Conservation (phyloP, 2,888 invertebrate genomes). For the Agonum fuliginosum region DNA sequence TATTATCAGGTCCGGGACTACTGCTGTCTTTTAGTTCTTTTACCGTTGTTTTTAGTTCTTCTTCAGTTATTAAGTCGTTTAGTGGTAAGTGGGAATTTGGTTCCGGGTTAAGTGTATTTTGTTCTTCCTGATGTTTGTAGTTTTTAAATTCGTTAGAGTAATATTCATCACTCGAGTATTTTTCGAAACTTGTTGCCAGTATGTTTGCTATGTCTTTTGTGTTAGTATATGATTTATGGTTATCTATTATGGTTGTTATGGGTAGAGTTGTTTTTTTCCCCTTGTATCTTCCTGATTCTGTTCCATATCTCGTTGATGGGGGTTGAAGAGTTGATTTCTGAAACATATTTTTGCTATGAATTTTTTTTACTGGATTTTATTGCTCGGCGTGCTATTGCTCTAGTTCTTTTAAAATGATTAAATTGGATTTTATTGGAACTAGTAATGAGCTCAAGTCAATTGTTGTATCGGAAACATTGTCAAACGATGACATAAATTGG, state of each 20-base stretch:
- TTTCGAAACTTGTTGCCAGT: background rate
- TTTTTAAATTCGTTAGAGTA: background rate
- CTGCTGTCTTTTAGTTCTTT: background rate
- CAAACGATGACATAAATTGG: too few species aligned
- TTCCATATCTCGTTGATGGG: background rate
- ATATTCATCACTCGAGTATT: background rate
- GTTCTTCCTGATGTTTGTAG: background rate
- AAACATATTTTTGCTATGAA: background rate
- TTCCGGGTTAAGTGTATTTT: background rate
- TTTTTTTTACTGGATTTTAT: too few species aligned
- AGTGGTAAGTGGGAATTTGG: background rate
- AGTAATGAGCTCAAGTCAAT: too few species aligned
- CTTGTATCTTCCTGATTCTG: background rate
- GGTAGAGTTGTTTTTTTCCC: background rate
- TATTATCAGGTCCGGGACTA: conserved; percentile 13
- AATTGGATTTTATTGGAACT: too few species aligned
- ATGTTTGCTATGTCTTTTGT: background rate
- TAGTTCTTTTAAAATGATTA: too few species aligned
- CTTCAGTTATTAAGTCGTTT: background rate
- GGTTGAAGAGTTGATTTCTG: background rate
- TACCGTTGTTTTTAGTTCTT: background rate
- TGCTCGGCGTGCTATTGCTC: too few species aligned
- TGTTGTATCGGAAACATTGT: too few species aligned
- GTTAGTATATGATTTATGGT: background rate
- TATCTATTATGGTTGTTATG: background rate